Percentiles rank a stretch among this genome's conserved stretches.
Evolutionary conservation across 1,140 invertebrate genomes (phyloP).

Genomic region (Diprion similis): DNA sequence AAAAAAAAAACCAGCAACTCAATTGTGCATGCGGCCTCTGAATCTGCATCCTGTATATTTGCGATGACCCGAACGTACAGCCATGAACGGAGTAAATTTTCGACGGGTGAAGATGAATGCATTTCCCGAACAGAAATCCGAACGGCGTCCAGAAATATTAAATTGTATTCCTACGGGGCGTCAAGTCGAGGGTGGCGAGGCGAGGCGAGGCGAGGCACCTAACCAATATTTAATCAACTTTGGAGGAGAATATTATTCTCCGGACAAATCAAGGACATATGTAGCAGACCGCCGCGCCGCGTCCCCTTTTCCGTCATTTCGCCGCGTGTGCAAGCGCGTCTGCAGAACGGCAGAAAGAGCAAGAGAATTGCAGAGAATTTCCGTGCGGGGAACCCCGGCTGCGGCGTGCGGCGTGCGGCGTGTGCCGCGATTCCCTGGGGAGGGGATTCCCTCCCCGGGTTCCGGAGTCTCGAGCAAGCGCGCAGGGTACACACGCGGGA

Average conservation of each 20-base stretch:
- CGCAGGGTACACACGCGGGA: neutral
- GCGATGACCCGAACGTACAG: neutral
- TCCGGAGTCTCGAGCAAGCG: neutral
- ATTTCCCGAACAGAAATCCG: neutral
- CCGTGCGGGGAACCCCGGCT: conserved; percentile 12
- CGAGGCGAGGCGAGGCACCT: conserved; percentile 33
- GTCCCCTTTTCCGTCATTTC: conserved; percentile 13
- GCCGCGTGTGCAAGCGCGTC: conserved; percentile 14
- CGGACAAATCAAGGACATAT: conserved; percentile 60
- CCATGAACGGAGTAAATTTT: no score
- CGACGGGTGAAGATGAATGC: neutral
- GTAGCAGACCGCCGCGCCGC: conserved; percentile 42
- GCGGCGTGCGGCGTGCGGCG: conserved; percentile 38
- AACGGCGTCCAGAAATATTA: conserved; percentile 37
- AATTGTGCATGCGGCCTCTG: no score
- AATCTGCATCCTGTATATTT: no score
- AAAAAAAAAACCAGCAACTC: no score
- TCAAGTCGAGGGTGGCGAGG: conserved; percentile 28
- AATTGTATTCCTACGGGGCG: conserved; percentile 47
- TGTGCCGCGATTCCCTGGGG: neutral
- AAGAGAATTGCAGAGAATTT: conserved; percentile 14
- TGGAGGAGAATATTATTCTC: conserved; percentile 57
- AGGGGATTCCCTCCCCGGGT: neutral
- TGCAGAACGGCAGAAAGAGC: conserved; percentile 20
- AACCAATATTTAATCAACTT: conserved; percentile 61